Evolutionary conservation across 2,888 invertebrate genomes (phyloP), one percentile per base, ranked within the genome.

Genomic region (Tinea pellionella): DNA sequence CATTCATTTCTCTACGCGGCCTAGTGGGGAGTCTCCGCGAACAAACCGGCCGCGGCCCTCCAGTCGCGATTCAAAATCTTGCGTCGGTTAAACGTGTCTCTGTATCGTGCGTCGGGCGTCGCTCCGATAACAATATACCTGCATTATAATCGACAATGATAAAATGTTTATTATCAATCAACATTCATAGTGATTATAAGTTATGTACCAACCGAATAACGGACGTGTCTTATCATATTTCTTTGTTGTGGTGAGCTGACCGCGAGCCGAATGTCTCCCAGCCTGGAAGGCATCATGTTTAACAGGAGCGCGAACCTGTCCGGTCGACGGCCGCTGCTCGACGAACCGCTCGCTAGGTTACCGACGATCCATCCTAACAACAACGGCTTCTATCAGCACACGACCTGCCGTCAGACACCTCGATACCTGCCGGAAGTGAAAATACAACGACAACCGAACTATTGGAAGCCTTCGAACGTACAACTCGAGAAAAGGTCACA

Each of bases 241-340:
- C n/a, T 47, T 47, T 15, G 47, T 47, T 47, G 47, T 47, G 47
- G 47, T n/a, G 47, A 47, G 47, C 13, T 47, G 47, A 47, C 47
- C 47, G 47, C 24, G n/a, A 53, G 19, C 18, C 51, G 51, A 24
- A 87, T 87, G 87, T 85, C 87, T 78, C 87, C 86, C 68, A 87
- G 86, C 64, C 72, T 87, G 68, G 87, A 87, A 74, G 86, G 80
- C 68, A 82, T 80, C 73, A 87, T 87, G 87, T 87, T 87, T 70
- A 87, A 86, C 74, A 79, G 87, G 80, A 83, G 77, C 74, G 74
- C 80, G 66, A 82, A 81, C 70, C 74, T 86, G 74, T 87, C 87
- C 65, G 81, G 82, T 72, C 81, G 87, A 63, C 81, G 85, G 70
- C 87, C 86, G 70, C 73, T 87, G 73, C 77, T 87, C 69, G 83